A percentile compares a stretch with the other conserved stretches of the same genome.
These are phyloP conservation scores for Meriones psammophilus DNA, from an alignment of 2,797 vertebrate species.

Conservation along the genomic window DNA sequence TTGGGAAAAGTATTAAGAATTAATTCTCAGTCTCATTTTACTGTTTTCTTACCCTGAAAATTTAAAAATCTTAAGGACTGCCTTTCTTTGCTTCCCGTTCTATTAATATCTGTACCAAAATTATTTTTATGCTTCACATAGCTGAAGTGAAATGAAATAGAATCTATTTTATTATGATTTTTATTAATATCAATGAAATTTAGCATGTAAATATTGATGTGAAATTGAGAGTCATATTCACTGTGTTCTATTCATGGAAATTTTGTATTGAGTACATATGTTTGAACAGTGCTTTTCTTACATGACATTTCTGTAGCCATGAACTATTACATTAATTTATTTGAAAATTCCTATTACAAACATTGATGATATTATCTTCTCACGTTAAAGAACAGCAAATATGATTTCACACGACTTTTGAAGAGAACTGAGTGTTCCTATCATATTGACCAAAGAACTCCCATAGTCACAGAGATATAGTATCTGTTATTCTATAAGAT, in stretches of 20 bases:
- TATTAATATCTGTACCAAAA: background rate
- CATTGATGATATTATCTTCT: background rate
- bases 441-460: background rate
- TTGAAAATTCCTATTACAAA: background rate
- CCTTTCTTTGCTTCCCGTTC: background rate
- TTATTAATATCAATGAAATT: background rate
- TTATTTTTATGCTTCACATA: background rate
- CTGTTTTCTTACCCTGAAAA: background rate
- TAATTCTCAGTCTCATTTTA: background rate
- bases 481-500: background rate
- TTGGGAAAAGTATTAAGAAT: background rate
- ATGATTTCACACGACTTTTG: background rate
- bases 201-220: background rate
- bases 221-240: background rate
- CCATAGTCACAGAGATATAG: background rate
- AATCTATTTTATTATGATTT: background rate
- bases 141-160: background rate
- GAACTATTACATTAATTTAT: background rate
- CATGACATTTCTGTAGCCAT: background rate
- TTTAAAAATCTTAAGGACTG: background rate
- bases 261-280: background rate
- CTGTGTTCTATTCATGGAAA: background rate
- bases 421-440: background rate
- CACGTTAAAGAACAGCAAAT: background rate
- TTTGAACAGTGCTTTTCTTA: background rate